These are phyloP conservation scores for Protodeltote pygarga DNA, from an alignment of 2,888 invertebrate species.

Conservation along the genomic window DNA sequence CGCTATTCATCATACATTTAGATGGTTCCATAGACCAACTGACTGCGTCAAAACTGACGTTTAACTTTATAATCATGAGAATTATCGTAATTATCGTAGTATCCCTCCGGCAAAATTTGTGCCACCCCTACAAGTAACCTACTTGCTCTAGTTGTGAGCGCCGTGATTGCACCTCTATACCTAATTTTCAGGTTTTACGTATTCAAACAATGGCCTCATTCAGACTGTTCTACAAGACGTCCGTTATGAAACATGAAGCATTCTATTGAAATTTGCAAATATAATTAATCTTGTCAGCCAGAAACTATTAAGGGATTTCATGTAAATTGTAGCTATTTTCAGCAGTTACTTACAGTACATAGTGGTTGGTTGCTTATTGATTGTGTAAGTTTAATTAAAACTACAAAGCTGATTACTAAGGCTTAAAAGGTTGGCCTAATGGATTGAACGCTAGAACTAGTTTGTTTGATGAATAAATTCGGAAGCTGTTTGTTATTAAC, in stretches of 20 bases:
- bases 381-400: slow-evolving; percentile 2
- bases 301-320: slow-evolving; percentile 17
- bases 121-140: slow-evolving; percentile 38
- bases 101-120: neutral
- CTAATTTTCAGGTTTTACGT: slow-evolving; percentile 58
- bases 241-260: slow-evolving; percentile 1
- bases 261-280: slow-evolving; percentile 19
- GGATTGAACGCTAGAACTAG: too few relatives aligned
- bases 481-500: too few relatives aligned
- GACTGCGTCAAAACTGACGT: too few relatives aligned
- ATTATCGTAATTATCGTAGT: neutral
- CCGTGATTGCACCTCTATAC: slow-evolving; percentile 59
- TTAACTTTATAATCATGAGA: neutral
- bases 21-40: too few relatives aligned
- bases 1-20: too few relatives aligned
- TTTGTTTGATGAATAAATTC: too few relatives aligned
- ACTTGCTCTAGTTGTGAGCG: slow-evolving; percentile 40
- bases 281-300: slow-evolving; percentile 30
- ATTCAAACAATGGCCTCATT: slow-evolving; percentile 50
- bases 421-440: too few relatives aligned
- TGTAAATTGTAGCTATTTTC: slow-evolving; percentile 12
- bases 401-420: neutral
- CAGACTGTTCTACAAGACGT: slow-evolving; percentile 11
- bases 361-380: neutral
- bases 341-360: slow-evolving; percentile 17